Percentiles rank a stretch among this genome's conserved stretches.
Evolutionary conservation across 2,113 vertebrate species (phyloP).

Genomic region (Rhea pennata): DNA sequence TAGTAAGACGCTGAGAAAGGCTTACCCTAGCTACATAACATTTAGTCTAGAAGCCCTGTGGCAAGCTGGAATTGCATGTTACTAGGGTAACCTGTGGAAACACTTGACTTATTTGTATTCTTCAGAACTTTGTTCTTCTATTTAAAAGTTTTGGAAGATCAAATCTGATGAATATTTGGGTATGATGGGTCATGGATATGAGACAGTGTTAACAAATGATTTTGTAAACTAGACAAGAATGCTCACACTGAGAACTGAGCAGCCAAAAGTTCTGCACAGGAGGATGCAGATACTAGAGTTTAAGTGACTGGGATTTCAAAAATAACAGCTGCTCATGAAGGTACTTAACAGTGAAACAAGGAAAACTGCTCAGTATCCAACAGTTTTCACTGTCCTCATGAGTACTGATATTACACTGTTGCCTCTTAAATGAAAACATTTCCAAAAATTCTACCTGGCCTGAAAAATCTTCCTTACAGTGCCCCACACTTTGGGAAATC

Average conservation of each 20-base stretch:
- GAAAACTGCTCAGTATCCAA: neutral
- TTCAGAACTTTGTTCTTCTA: neutral
- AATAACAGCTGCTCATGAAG: neutral
- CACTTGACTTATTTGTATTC: neutral
- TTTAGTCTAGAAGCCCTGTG: neutral
- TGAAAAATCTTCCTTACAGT: neutral
- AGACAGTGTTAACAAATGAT: neutral
- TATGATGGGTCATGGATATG: neutral
- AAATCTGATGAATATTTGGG: neutral
- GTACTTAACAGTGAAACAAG: constrained; percentile 8
- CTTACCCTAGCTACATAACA: neutral
- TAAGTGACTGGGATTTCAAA: neutral
- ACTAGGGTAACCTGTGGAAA: neutral
- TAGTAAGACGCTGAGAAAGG: neutral
- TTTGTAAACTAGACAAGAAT: neutral
- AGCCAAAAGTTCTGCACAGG: neutral
- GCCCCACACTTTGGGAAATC: neutral
- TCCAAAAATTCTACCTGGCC: neutral
- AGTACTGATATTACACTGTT: neutral
- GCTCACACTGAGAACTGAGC: neutral
- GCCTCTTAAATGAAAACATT: neutral
- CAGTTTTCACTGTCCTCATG: neutral
- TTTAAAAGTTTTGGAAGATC: neutral
- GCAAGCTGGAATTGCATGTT: neutral
- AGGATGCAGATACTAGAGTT: neutral